Base-by-base conservation (phyloP, 2,797 vertebrate species). In the Chromis chromis region DNA sequence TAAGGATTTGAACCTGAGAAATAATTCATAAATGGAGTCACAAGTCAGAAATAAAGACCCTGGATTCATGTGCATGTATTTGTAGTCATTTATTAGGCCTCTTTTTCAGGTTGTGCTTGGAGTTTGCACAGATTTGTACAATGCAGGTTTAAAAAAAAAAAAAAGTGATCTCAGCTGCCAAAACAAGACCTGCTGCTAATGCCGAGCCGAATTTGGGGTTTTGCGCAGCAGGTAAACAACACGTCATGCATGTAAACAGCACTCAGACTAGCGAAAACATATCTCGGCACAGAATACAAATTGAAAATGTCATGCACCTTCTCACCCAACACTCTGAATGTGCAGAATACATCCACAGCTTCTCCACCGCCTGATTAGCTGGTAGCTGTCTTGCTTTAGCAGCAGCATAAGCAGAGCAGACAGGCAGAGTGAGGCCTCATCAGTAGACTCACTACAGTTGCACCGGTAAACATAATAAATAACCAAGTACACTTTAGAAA, bases 1-100 rank as follows among this genome's bases (percentile, higher is more conserved):
- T 60, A 13, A 31, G 77, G 70, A 52, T 55, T 25, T 60, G 4
- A 46, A 58, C n/a, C 42, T 1, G 28, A 42, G 44, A 39, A 53
- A 66, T 19, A 9, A 24, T 53, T 39, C 33, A 33, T 12, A 0
- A 69, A 16, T 13, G 19, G 53, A 42, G 48, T 3, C 52, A 17
- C 3, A 10, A 39, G 54, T n/a, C 8, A 17, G 14, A 24, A n/a
- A n/a, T 2, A 0, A 19, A 27, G 8, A 17, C 4, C 27, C 14
- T 6, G 22, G 25, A 39, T 39, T 27, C 24, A 1, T 17, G 27
- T 27, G 56, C 31, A 66, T 46, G 50, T 49, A 22, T 28, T 63
- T 50, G 0, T 39, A 1, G 14, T 31, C 52, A 44, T 33, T 65
- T 42, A 70, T 53, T 4, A 42, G n/a, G 59, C 12, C 4, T 24